phyloP scores from a whole-genome alignment of 1,140 invertebrate species.

The Tachypleus tridentatus region DNA sequence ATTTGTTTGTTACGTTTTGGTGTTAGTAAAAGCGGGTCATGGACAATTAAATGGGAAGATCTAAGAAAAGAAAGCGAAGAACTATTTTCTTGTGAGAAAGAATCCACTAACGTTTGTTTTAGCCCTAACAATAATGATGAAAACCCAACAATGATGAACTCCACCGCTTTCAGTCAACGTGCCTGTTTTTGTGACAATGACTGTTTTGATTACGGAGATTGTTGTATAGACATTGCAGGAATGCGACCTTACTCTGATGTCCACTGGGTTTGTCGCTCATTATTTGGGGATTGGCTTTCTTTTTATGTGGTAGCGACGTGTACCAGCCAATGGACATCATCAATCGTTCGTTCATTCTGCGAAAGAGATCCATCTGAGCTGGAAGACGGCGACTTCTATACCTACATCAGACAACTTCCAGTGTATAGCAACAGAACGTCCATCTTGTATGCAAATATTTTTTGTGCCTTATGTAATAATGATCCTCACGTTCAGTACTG shows the following conservation, averaged over 20 bases:
- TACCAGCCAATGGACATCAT: not conserved
- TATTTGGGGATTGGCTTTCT: not conserved
- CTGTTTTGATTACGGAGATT: slow-evolving; percentile 39
- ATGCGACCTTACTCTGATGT: slow-evolving; percentile 25
- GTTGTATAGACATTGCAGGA: slow-evolving; percentile 35
- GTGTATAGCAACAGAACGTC: slow-evolving; percentile 4
- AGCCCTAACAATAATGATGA: too few species aligned
- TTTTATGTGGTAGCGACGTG: slow-evolving; percentile 10
- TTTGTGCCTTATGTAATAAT: slow-evolving; percentile 29
- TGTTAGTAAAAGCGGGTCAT: too few species aligned
- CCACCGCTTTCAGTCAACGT: too few species aligned
- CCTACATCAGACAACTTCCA: slow-evolving; percentile 5
- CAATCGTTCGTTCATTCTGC: slow-evolving; percentile 1
- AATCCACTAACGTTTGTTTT: too few species aligned
- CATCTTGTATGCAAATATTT: slow-evolving; percentile 28
- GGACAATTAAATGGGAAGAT: too few species aligned
- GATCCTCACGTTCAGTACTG: slow-evolving; percentile 15
- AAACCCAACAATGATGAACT: too few species aligned
- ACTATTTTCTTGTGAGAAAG: too few species aligned
- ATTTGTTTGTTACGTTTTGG: too few species aligned
- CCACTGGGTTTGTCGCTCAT: slow-evolving; percentile 21
- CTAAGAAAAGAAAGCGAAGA: too few species aligned
- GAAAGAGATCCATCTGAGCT: slow-evolving; percentile 4
- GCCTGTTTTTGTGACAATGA: slow-evolving; percentile 36
- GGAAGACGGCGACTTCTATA: not conserved